Evolutionary conservation across 2,888 invertebrate species (phyloP), one percentile per base, ranked within the genome.

Genomic region (Linnaemya vulpina): DNA sequence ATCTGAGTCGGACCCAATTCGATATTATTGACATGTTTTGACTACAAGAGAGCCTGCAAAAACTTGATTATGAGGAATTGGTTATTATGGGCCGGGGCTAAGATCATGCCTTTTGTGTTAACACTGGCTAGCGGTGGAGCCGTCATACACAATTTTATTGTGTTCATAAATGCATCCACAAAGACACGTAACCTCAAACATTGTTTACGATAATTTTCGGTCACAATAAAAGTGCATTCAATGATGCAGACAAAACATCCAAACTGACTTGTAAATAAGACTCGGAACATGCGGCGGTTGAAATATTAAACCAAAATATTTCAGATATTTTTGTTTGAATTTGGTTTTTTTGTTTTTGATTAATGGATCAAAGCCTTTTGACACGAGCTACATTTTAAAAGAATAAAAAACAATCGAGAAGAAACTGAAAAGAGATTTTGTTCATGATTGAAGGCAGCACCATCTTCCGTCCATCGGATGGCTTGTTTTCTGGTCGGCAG

Each of bases 331-430:
- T 46, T 35, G 40, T 53, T 65, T 53, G 13, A 30, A 25, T 73
- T 80, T 74, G 63, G 46, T 67, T 38, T 43, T 9, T 38, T 65
- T 70, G 49, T 51, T 51, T 81, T 90, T 91, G 92, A 91, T 91
- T 91, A 91, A 92, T 91, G 91, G 91, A 91, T 92, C 91, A 91
- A 92, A 91, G 91, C 89, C 92, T 91, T 91, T 91, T 91, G 92
- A 92, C 92, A 92, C 91, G 91, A 91, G 91, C 91, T 91, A 91
- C 30, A 30, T 30, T 91, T 78, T 73, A 17, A 25, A 67, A 81
- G 68, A 71, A 62, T 22, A 75, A 58, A 70, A 63, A 46, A 60
- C 17, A 40, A 62, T 49, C 15, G 46, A 22, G 40, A 58, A 65
- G 10, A 76, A 38, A 55, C 70, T 63, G 55, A 73, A 25, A 49